Evolutionary conservation across 2,113 vertebrate genomes (phyloP).

Genomic region (Crocuta crocuta): DNA sequence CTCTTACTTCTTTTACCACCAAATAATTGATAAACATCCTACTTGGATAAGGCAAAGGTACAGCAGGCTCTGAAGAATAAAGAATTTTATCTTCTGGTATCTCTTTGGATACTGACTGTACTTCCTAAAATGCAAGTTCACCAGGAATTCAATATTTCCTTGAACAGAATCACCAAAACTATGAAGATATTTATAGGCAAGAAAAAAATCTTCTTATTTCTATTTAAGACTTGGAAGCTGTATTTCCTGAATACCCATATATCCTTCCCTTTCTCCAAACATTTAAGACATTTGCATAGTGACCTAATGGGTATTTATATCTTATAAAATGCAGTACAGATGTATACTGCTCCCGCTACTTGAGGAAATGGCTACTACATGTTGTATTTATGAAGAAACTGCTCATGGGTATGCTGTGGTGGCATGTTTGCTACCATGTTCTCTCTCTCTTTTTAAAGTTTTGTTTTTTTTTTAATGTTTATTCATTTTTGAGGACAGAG

Average conservation of each 20-base stretch:
- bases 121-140: constrained; percentile 38
- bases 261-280: not conserved
- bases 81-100: not conserved
- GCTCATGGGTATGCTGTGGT: not conserved
- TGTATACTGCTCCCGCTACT: not conserved
- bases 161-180: constrained; percentile 34
- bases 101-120: not conserved
- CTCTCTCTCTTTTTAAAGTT: not conserved
- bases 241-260: not conserved
- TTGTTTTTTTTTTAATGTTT: too few species aligned
- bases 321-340: not conserved
- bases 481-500: too few species aligned
- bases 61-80: not conserved
- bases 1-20: constrained; percentile 43
- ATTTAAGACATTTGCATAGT: not conserved
- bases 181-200: constrained; percentile 14
- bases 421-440: not conserved
- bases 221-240: not conserved
- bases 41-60: not conserved
- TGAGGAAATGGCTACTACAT: not conserved
- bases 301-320: not conserved
- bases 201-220: constrained; percentile 26
- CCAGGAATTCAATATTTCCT: constrained; percentile 1
- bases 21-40: not conserved
- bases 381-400: not conserved